Percentiles rank a stretch among this genome's conserved stretches.
These are phyloP conservation scores for Leptopterna dolabrata DNA, from an alignment of 2,888 invertebrate species.

Conservation along the genomic window DNA sequence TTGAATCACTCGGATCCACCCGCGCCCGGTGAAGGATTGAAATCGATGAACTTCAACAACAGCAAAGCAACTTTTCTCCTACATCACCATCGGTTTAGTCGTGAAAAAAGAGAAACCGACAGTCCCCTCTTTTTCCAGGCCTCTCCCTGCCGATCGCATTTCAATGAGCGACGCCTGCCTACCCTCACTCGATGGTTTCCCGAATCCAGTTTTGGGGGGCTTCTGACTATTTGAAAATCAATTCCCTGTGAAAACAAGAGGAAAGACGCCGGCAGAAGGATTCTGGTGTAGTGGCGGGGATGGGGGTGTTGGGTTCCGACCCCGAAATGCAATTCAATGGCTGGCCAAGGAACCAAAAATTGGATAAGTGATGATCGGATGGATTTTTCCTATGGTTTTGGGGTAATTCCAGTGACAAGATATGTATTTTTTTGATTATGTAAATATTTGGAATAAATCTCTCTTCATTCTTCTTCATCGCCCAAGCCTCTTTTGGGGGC, in stretches of 20 bases:
- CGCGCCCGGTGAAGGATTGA: not conserved
- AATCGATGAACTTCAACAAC: slow-evolving; percentile 1
- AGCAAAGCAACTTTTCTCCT: not conserved
- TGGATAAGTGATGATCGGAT: not conserved
- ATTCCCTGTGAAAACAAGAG: slow-evolving; percentile 3
- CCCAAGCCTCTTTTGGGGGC: no score
- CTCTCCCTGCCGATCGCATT: not conserved
- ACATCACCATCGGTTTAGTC: not conserved
- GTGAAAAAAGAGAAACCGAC: not conserved
- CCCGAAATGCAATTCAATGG: not conserved
- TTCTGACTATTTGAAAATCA: not conserved
- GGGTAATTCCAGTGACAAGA: no score
- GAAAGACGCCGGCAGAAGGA: not conserved
- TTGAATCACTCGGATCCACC: not conserved
- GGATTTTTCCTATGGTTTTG: no score
- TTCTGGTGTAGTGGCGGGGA: not conserved
- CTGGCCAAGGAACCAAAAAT: not conserved
- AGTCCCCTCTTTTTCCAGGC: not conserved
- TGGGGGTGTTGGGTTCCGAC: not conserved
- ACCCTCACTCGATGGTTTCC: not conserved
- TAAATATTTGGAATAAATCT: no score
- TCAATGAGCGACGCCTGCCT: not conserved
- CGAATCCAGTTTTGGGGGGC: not conserved
- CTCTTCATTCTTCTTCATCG: no score
- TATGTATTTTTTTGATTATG: no score